Percentiles rank a stretch among this genome's conserved stretches.
Conservation (phyloP, 2,113 vertebrate genomes). For the Spilogale gracilis region DNA sequence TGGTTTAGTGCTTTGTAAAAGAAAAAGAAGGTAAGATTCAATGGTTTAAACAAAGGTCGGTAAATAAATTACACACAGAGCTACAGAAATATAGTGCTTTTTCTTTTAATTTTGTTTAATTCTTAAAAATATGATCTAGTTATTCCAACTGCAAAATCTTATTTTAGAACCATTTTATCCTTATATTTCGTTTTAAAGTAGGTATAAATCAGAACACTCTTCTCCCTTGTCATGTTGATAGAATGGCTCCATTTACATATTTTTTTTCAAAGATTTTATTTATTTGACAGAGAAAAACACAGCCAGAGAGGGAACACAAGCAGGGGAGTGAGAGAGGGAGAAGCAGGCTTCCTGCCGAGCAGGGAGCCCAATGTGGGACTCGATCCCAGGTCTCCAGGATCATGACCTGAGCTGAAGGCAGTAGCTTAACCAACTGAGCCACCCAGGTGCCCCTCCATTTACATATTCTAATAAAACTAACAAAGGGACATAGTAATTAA, state of each 20-base stretch:
- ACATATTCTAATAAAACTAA: neutral
- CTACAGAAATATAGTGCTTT: neutral
- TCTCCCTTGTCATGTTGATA: neutral
- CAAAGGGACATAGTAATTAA: neutral
- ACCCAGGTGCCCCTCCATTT: neutral
- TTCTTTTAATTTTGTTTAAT: neutral
- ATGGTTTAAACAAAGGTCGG: neutral
- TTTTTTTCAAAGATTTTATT: neutral
- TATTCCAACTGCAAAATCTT: neutral
- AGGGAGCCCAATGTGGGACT: too few relatives aligned
- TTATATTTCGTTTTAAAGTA: conserved; percentile 18
- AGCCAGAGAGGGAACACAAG: too few relatives aligned
- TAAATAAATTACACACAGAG: neutral
- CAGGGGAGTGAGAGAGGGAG: too few relatives aligned
- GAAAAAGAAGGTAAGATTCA: conserved; percentile 92
- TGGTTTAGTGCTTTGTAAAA: conserved; percentile 96
- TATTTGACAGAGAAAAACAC: too few relatives aligned
- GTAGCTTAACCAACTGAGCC: too few relatives aligned
- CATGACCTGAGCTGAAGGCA: too few relatives aligned
- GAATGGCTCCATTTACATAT: neutral
- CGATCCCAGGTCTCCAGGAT: too few relatives aligned
- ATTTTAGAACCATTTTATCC: neutral
- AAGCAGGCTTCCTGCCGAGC: too few relatives aligned
- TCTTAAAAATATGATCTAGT: neutral
- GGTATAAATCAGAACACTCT: neutral